Percentiles rank a stretch among this genome's conserved stretches.
Evolutionary conservation across 2,797 vertebrate genomes (phyloP).

Genomic region (Menidia menidia): DNA sequence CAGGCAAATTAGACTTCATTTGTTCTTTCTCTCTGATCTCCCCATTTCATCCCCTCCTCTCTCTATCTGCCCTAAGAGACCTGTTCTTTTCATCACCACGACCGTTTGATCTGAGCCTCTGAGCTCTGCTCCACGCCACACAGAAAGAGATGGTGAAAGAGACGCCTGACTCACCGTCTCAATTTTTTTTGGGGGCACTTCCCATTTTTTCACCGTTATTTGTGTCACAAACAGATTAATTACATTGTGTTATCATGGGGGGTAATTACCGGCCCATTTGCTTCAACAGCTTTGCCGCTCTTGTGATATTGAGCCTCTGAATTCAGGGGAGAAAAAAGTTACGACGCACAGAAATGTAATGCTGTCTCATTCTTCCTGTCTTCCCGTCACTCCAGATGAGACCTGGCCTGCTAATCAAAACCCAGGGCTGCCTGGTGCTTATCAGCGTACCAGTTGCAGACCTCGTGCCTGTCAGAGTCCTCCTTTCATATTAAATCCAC

Average conservation of each 20-base stretch:
- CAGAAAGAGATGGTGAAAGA: slow-evolving; percentile 16
- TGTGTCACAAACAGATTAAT: slow-evolving; percentile 31
- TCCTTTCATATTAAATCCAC: slow-evolving; percentile 47
- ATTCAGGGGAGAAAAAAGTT: slow-evolving; percentile 17
- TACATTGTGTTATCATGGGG: slow-evolving; percentile 36
- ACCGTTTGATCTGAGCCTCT: slow-evolving; percentile 66
- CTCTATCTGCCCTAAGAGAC: slow-evolving; percentile 54
- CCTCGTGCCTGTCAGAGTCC: slow-evolving; percentile 41
- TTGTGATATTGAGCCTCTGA: slow-evolving; percentile 46
- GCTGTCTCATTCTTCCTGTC: slow-evolving; percentile 37
- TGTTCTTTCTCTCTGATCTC: slow-evolving; percentile 68
- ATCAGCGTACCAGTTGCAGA: slow-evolving; percentile 41
- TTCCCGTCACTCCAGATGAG: slow-evolving; percentile 43
- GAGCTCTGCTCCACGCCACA: slow-evolving; percentile 54
- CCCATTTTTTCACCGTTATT: slow-evolving; percentile 39
- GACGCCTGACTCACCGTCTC: slow-evolving; percentile 37
- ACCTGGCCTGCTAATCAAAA: slow-evolving; percentile 60
- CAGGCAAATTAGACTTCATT: slow-evolving; percentile 67
- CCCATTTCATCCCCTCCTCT: slow-evolving; percentile 42
- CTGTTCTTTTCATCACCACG: slow-evolving; percentile 72
- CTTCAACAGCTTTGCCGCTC: slow-evolving; percentile 31
- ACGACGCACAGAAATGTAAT: slow-evolving; percentile 27
- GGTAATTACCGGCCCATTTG: slow-evolving; percentile 35
- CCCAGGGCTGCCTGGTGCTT: slow-evolving; percentile 43
- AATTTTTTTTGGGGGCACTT: slow-evolving; percentile 24